phyloP scores from a whole-genome alignment of 2,113 vertebrate genomes.

The Carassius carassius region DNA sequence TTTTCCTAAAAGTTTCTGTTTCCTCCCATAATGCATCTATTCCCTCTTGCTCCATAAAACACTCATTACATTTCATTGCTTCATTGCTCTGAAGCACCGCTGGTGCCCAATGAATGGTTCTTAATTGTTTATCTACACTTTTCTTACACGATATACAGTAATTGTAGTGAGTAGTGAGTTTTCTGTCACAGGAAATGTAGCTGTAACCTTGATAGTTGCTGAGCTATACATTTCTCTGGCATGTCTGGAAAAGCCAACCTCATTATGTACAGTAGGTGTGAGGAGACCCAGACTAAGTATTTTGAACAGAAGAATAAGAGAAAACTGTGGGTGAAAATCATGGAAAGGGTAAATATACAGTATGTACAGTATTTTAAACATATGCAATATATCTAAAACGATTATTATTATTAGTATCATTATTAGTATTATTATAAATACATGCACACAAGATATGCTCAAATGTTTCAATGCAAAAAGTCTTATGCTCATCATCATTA shows the following conservation, averaged over 20 bases:
- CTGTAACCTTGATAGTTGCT: not conserved
- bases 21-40: conserved; percentile 21
- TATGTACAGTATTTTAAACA: not conserved
- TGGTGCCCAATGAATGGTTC: conserved; percentile 24
- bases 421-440: too few relatives aligned
- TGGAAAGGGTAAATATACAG: not conserved
- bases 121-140: conserved; percentile 23
- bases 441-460: too few relatives aligned
- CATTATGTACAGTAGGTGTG: not conserved
- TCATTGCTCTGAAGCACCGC: conserved; percentile 1
- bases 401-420: not conserved
- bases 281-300: not conserved
- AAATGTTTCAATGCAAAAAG: too few relatives aligned
- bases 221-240: not conserved
- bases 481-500: too few relatives aligned
- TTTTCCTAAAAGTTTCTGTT: conserved; percentile 28
- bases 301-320: not conserved
- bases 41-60: conserved; percentile 33
- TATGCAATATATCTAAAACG: not conserved
- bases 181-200: conserved; percentile 15
- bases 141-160: not conserved
- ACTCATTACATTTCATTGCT: conserved; percentile 42
- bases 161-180: not conserved
- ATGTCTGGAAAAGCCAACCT: conserved; percentile 5
- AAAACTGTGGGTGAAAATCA: not conserved